Evolutionary conservation across 2,888 invertebrate genomes (phyloP).

Genomic region (Lithophane socia): DNA sequence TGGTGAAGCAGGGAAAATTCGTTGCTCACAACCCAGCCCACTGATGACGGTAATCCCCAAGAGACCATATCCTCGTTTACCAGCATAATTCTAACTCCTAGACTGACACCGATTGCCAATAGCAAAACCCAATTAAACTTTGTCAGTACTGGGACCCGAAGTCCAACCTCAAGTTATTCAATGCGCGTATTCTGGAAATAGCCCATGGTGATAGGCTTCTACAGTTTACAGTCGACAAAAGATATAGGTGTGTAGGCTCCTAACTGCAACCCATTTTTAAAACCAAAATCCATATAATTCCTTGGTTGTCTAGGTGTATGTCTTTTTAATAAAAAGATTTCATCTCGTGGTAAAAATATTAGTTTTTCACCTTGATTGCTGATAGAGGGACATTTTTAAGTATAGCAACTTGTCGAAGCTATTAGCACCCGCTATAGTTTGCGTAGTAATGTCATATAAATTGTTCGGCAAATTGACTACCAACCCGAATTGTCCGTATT

Average conservation of each 20-base stretch:
- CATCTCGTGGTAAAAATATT: not conserved
- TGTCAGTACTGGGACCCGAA: slow-evolving; percentile 50
- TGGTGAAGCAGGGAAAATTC: slow-evolving; percentile 7
- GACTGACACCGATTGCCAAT: slow-evolving; percentile 56
- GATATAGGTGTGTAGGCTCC: not conserved
- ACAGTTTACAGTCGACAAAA: not conserved
- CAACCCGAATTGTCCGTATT: no score
- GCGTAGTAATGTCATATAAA: no score
- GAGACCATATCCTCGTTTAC: slow-evolving; percentile 48
- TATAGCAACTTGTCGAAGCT: not conserved
- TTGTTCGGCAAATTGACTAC: no score
- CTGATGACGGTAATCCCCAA: slow-evolving; percentile 40
- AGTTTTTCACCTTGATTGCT: not conserved
- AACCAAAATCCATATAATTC: not conserved
- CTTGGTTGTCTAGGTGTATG: not conserved
- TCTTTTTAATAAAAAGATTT: not conserved
- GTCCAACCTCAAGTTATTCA: slow-evolving; percentile 45
- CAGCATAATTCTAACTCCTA: slow-evolving; percentile 39
- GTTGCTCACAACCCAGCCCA: not conserved
- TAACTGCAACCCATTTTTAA: not conserved
- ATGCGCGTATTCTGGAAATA: slow-evolving; percentile 37
- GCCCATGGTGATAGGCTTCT: slow-evolving; percentile 13
- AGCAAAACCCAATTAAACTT: slow-evolving; percentile 56
- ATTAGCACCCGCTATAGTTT: no score
- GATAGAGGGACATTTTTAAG: not conserved